Evolutionary conservation across 1,140 invertebrate species (phyloP).

Genomic region (Penaeus indicus): DNA sequence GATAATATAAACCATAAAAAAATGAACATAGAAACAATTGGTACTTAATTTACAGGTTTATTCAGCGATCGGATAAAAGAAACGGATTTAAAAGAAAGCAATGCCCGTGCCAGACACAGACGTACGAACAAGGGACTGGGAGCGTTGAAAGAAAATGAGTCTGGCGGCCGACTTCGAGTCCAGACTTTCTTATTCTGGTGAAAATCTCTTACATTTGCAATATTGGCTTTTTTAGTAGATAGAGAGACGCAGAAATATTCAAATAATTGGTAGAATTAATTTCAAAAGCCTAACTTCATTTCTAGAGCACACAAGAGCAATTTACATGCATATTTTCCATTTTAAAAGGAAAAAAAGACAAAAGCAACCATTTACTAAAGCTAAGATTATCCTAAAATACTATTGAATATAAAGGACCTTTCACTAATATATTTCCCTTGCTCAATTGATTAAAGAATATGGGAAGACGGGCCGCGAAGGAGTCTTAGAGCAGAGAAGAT

Average conservation of each 20-base stretch:
- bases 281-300: no score
- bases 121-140: conserved; percentile 20
- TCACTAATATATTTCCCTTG: conserved; percentile 38
- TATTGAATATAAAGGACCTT: conserved; percentile 16
- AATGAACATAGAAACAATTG: no score
- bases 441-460: conserved; percentile 61
- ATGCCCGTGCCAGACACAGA: not conserved
- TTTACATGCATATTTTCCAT: not conserved
- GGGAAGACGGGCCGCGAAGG: conserved; percentile 42
- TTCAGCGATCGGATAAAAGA: not conserved
- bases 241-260: no score
- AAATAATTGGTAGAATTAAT: no score
- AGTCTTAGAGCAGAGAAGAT: conserved; percentile 12
- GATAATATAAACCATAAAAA: no score
- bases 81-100: not conserved
- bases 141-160: conserved; percentile 58
- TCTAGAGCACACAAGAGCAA: not conserved
- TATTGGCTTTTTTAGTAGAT: not conserved
- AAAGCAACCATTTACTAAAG: not conserved
- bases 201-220: conserved; percentile 27
- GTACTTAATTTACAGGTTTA: no score
- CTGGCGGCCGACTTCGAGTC: conserved; percentile 39
- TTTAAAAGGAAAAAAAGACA: not conserved
- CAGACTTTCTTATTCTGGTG: conserved; percentile 60
- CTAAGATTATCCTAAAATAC: not conserved